Evolutionary conservation across 1,140 invertebrate species (phyloP), one percentile per base, ranked within the genome.

Genomic region (Penaeus japonicus): DNA sequence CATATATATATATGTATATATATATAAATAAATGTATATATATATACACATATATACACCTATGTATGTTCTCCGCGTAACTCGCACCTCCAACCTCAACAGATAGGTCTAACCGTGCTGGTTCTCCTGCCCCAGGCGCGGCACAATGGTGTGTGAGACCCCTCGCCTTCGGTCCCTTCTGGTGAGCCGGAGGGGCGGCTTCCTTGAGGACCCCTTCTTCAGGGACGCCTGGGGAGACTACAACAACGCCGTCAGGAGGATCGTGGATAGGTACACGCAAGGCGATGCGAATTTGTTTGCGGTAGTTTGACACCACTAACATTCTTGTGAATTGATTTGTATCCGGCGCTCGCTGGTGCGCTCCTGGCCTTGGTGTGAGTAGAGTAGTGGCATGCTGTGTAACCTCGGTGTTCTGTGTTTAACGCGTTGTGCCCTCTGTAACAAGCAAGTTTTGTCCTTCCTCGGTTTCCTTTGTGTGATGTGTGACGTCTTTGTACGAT

Each of bases 171-270:
- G 85, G 73, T 84, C 87, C 3, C 85, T 90, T 30, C 85, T 88
- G 20, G 90, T 90, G 32, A 88, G 82, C n/a, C 65, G 89, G 30
- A 73, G 89, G 24, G 90, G 90, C 18, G 84, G 87, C 62, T 90
- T 90, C 59, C 89, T 90, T n/a, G 90, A 90, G 82, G 90, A 90
- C 81, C 88, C 90, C 39, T 90, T 90, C 86, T 90, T 90, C 82
- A 88, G 89, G n/a, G 90, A 90, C 39, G 90, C 90, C 57, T 89
- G 90, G 89, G 90, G 81, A 4, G 89, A 90, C 85, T 90, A 90
- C 85, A 90, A 86, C 85, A 87, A 81, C 70, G 90, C 90, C 83
- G 90, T 90, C 83, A 80, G 90, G 59, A 86, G 90, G 54, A 89
- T 90, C 65, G 90, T 90, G 27, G 90, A 90, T 85, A 89, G 90